phyloP scores from a whole-genome alignment of 2,888 invertebrate genomes.

The Petrophora chlorosata region DNA sequence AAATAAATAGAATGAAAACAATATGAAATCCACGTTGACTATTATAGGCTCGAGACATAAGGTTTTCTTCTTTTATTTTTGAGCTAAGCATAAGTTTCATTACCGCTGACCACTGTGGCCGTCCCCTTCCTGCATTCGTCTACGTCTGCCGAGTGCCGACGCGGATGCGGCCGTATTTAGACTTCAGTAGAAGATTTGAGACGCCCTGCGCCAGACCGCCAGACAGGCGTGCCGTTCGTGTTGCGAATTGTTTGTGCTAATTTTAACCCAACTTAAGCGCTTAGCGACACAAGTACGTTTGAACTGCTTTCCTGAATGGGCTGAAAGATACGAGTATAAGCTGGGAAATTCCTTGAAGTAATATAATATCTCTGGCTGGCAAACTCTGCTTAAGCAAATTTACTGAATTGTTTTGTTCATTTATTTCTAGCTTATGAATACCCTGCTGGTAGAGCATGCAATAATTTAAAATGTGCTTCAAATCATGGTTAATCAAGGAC shows the following conservation, averaged over 20 bases:
- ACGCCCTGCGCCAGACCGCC: conserved; percentile 45
- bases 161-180: conserved; percentile 74
- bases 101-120: not conserved
- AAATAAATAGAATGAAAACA: too few species aligned
- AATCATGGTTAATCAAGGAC: too few species aligned
- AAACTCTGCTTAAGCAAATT: not conserved
- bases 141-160: conserved; percentile 58
- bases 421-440: too few species aligned
- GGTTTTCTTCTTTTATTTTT: too few species aligned
- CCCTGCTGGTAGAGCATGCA: too few species aligned
- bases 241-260: conserved; percentile 65
- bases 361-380: not conserved
- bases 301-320: conserved; percentile 14
- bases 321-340: not conserved
- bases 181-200: conserved; percentile 49
- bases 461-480: too few species aligned
- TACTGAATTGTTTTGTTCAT: too few species aligned
- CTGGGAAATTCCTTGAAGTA: not conserved
- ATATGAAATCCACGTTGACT: too few species aligned
- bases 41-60: too few species aligned
- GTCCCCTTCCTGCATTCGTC: conserved; percentile 27
- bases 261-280: conserved; percentile 40
- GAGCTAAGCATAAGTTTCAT: too few species aligned
- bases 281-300: conserved; percentile 17
- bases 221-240: conserved; percentile 49